Evolutionary conservation across 1,140 invertebrate species (phyloP).

Genomic region (Listronotus oregonensis): DNA sequence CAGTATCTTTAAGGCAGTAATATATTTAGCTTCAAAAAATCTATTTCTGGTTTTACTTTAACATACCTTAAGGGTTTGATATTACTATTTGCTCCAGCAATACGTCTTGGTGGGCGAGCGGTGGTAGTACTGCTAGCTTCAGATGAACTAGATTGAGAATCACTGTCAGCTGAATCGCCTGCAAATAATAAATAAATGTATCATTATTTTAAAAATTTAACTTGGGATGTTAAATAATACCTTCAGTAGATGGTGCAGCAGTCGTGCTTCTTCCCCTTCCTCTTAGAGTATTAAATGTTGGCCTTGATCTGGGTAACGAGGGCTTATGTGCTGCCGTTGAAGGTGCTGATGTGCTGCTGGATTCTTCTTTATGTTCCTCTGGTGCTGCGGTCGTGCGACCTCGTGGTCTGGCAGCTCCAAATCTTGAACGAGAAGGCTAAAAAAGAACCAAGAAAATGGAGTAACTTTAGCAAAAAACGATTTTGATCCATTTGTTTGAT

Average conservation of each 20-base stretch:
- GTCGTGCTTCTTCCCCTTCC: conserved; percentile 57
- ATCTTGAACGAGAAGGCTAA: conserved; percentile 42
- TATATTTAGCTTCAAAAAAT: not conserved
- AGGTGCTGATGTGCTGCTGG: conserved; percentile 41
- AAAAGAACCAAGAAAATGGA: not conserved
- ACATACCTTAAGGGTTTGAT: conserved; percentile 56
- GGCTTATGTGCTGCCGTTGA: conserved; percentile 33
- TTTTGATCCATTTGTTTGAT: too few species aligned
- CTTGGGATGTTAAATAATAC: conserved; percentile 17
- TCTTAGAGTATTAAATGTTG: conserved; percentile 60
- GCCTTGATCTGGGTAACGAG: conserved; percentile 59
- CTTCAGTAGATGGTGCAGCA: conserved; percentile 51
- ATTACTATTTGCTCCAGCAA: conserved; percentile 46
- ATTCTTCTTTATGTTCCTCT: conserved; percentile 36
- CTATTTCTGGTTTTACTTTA: not conserved
- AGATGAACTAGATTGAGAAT: conserved; percentile 29
- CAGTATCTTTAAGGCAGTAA: too few species aligned
- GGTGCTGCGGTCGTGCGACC: conserved; percentile 46
- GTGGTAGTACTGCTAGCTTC: conserved; percentile 43
- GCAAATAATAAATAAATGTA: not conserved
- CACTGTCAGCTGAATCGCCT: not conserved
- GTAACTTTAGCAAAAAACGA: too few species aligned
- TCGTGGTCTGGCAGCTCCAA: conserved; percentile 42
- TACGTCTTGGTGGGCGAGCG: conserved; percentile 47
- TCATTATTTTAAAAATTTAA: too few species aligned